Conservation (phyloP, 2,888 invertebrate genomes). For the Tubulanus polymorphus region DNA sequence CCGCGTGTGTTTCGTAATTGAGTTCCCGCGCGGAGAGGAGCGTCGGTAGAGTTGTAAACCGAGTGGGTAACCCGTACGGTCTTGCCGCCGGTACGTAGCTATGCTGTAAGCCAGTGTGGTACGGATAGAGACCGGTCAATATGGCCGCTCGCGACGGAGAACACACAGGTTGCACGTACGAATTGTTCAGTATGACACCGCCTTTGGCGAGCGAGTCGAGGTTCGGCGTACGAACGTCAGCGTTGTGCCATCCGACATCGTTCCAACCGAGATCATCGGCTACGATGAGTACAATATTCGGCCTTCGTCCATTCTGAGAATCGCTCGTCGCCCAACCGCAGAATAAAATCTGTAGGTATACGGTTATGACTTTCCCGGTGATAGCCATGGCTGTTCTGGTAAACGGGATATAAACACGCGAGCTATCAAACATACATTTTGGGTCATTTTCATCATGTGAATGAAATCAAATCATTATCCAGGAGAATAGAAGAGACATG, state of each 20-base stretch:
- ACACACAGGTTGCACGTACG: slow-evolving; percentile 16
- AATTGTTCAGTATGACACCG: slow-evolving; percentile 14
- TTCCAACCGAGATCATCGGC: slow-evolving; percentile 10
- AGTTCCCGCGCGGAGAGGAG: not conserved
- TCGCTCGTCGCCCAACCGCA: too few relatives aligned
- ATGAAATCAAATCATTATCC: too few relatives aligned
- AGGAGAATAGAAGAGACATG: too few relatives aligned
- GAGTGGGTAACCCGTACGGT: slow-evolving; percentile 6
- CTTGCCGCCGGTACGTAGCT: not conserved
- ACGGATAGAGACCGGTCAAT: slow-evolving; percentile 16
- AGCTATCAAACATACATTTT: too few relatives aligned
- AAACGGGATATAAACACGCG: too few relatives aligned
- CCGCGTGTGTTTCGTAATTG: slow-evolving; percentile 6
- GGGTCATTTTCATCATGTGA: too few relatives aligned
- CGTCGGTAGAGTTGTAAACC: slow-evolving; percentile 3
- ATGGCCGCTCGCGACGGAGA: slow-evolving; percentile 16
- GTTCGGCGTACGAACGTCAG: slow-evolving; percentile 2
- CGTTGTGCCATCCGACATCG: slow-evolving; percentile 5
- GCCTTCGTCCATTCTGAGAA: too few relatives aligned
- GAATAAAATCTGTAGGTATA: too few relatives aligned
- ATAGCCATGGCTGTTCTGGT: too few relatives aligned
- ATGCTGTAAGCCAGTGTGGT: slow-evolving; percentile 13
- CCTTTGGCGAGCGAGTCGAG: slow-evolving; percentile 3
- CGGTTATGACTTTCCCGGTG: too few relatives aligned
- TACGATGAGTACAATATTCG: slow-evolving; percentile 6